These are phyloP conservation scores for Parauchenoglanis punctatus DNA, from an alignment of 2,797 vertebrate genomes.

Conservation along the genomic window DNA sequence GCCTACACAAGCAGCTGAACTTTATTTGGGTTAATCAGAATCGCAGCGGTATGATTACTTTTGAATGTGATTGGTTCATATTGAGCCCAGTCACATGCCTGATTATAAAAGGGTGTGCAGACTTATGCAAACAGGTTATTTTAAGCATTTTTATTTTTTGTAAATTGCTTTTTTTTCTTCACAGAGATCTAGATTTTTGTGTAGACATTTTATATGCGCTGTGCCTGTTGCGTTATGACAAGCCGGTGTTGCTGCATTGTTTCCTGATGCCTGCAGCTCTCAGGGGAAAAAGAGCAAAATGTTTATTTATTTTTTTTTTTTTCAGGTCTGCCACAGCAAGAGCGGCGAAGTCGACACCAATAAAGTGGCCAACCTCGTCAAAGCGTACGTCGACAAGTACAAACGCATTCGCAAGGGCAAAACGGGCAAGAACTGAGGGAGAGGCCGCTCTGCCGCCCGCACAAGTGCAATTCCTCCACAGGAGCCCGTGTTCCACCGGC, in stretches of 20 bases:
- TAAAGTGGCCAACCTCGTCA: constrained; percentile 96
- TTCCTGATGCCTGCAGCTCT: not conserved
- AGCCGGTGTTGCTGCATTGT: not conserved
- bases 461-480: constrained; percentile 90
- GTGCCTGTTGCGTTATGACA: not conserved
- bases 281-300: not conserved
- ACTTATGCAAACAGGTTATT: too few relatives aligned
- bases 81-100: not conserved
- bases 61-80: not conserved
- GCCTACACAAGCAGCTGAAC: not conserved
- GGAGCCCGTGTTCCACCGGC: constrained; percentile 74
- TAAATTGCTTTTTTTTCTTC: too few relatives aligned
- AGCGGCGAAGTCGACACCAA: constrained; percentile 95
- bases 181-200: not conserved
- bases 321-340: constrained; percentile 95
- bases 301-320: not conserved
- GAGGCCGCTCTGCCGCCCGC: constrained; percentile 66
- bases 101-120: too few relatives aligned
- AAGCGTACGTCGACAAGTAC: constrained; percentile 97
- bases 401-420: constrained; percentile 89
- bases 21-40: not conserved
- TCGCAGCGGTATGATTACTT: not conserved
- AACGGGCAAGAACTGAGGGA: constrained; percentile 67
- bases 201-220: not conserved
- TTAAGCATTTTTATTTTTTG: too few relatives aligned